Evolutionary conservation across 2,113 vertebrate genomes (phyloP), one percentile per base, ranked within the genome.

Genomic region (Kryptolebias marmoratus): DNA sequence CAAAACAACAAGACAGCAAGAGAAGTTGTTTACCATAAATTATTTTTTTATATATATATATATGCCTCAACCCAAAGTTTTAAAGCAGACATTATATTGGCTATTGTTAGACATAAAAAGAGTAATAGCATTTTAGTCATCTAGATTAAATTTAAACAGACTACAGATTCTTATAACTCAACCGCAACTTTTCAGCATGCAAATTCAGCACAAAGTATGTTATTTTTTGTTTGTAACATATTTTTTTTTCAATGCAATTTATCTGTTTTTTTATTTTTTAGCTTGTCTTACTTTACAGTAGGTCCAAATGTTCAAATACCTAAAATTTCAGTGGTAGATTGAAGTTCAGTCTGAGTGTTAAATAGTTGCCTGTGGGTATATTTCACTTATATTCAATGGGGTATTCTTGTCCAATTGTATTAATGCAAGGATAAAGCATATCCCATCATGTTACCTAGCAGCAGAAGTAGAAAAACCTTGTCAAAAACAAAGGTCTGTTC

Each of bases 371-470:
- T 54, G 28, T 68, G 87, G 88, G 88, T 90, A 71, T 87, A 92
- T 93, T 85, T 92, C 92, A 87, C 94, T 93, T 89, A 92, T 90
- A 94, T 95, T 91, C 92, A 91, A 86, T 83, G 65, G 89, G 91
- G 87, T 87, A 77, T 92, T 91, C 87, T 80, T 92, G 87, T 91
- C 92, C 45, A 48, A 85, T 81, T 87, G 87, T 86, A 91, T 89
- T 90, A 94, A 89, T 90, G 84, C 93, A 85, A 90, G 94, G 93
- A 95, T 95, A 94, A 93, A 85, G 76, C 86, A 88, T 92, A 92
- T 94, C 86, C 90, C 90, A 62, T 94, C 93, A 92, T 90, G 92
- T 92, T 93, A 94, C 87, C 90, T 87, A 79, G 91, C 87, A 91
- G 93, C 93, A 86, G 88, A 89, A 88, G 93, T 50, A 79, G 90